Percentiles rank a stretch among this genome's conserved stretches.
phyloP scores from a whole-genome alignment of 2,888 invertebrate genomes.

The Scrobipalpa atriplicella region DNA sequence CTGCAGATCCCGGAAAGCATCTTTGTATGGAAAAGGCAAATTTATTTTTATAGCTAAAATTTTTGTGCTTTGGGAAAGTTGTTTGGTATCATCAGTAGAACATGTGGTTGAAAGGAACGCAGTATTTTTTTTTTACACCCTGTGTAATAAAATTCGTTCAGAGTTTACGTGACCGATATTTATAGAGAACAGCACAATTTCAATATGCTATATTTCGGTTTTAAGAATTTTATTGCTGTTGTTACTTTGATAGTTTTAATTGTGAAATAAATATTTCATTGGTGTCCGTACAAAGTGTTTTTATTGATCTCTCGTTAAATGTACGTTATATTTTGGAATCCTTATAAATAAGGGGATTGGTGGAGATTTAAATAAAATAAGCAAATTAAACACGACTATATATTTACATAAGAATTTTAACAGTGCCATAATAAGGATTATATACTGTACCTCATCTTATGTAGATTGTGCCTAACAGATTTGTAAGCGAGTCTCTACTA shows the following conservation, averaged over 20 bases:
- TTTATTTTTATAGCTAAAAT: too few species aligned
- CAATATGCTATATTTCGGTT: neutral
- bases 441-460: conserved; percentile 58
- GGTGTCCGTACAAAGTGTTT: neutral
- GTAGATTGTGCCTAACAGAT: conserved; percentile 58
- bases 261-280: neutral
- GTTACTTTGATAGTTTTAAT: neutral
- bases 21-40: too few species aligned
- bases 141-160: neutral
- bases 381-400: conserved; percentile 79
- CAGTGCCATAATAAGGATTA: conserved; percentile 76
- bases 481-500: conserved; percentile 62
- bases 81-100: too few species aligned
- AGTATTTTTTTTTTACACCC: too few species aligned
- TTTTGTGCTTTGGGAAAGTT: too few species aligned
- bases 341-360: neutral
- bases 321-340: neutral
- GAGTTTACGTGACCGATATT: conserved; percentile 1
- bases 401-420: conserved; percentile 81
- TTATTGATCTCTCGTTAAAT: neutral
- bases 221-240: neutral
- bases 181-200: conserved; percentile 9
- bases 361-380: conserved; percentile 58
- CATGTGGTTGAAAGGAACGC: too few species aligned
- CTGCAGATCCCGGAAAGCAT: too few species aligned